phyloP scores from a whole-genome alignment of 1,140 invertebrate species.

The Theocolax elegans region DNA sequence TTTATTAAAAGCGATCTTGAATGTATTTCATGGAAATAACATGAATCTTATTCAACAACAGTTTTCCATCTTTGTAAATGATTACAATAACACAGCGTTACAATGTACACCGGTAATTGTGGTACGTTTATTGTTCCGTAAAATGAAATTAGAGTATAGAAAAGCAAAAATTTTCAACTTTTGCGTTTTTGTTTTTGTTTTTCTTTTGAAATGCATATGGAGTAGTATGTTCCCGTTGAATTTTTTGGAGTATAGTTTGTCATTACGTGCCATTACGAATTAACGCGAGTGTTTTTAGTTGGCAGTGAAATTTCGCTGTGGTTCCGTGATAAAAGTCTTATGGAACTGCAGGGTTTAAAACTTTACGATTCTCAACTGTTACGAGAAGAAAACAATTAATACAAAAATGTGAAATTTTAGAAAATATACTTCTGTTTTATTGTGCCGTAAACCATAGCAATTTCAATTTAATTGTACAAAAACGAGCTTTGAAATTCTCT shows the following conservation, averaged over 20 bases:
- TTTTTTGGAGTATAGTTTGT: background rate
- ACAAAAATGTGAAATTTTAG: slow-evolving; percentile 17
- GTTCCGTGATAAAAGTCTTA: slow-evolving; percentile 17
- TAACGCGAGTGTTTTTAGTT: slow-evolving; percentile 12
- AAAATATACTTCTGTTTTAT: slow-evolving; percentile 19
- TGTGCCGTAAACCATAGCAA: background rate
- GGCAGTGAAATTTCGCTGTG: slow-evolving; percentile 10
- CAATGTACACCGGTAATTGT: no score
- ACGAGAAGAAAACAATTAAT: slow-evolving; percentile 16
- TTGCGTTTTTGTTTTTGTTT: no score
- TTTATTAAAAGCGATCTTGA: no score
- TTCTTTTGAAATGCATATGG: no score
- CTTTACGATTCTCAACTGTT: slow-evolving; percentile 8
- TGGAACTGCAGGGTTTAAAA: slow-evolving; percentile 1
- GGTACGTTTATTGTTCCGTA: no score
- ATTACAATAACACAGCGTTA: no score
- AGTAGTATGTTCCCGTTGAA: no score
- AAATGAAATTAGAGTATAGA: no score
- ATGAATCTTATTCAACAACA: no score
- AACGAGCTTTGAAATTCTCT: background rate
- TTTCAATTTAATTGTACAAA: slow-evolving; percentile 21
- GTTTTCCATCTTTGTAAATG: no score
- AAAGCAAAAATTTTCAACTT: no score
- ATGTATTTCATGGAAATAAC: no score
- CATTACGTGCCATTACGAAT: slow-evolving; percentile 17